phyloP scores from a whole-genome alignment of 2,797 vertebrate species.

The Meriones psammophilus region DNA sequence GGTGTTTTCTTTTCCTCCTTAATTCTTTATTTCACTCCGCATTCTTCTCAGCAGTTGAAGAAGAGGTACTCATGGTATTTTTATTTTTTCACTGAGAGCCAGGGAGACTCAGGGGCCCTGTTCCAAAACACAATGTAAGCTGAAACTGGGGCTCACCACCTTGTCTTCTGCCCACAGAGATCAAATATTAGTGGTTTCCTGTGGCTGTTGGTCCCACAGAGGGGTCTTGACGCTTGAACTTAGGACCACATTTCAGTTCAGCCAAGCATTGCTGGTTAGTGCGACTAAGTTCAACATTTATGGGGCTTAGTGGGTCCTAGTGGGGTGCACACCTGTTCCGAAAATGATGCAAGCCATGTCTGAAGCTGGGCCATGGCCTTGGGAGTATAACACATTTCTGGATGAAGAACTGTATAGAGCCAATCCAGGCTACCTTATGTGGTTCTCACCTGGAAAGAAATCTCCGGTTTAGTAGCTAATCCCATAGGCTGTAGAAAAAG shows the following conservation, averaged over 20 bases:
- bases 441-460: neutral
- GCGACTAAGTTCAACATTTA: rapidly evolving
- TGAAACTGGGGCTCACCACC: neutral
- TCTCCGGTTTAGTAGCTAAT: neutral
- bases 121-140: neutral
- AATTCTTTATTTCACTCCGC: neutral
- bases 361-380: neutral
- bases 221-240: neutral
- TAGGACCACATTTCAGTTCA: neutral
- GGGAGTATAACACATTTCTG: neutral
- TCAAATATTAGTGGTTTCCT: too few species aligned
- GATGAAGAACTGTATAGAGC: neutral
- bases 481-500: neutral
- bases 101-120: rapidly evolving
- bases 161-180: neutral
- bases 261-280: rapidly evolving
- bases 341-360: neutral
- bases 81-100: neutral
- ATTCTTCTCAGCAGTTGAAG: neutral
- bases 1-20: neutral
- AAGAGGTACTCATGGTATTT: neutral
- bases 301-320: neutral
- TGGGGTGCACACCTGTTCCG: rapidly evolving
- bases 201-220: rapidly evolving
- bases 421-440: neutral